These are phyloP conservation scores for Ptychadena robeensis DNA, from an alignment of 2,797 vertebrate species.

Conservation along the genomic window DNA sequence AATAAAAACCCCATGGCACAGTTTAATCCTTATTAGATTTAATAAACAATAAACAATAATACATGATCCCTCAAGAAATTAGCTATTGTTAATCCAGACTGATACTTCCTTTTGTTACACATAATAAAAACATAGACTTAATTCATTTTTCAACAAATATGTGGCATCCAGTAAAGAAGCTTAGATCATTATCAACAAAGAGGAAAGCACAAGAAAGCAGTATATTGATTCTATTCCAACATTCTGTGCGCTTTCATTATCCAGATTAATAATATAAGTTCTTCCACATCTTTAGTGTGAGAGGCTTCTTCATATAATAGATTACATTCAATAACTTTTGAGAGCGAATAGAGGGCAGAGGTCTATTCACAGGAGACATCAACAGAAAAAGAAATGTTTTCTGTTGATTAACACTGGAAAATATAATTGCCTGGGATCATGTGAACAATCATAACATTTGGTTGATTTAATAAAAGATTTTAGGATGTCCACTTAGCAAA, in stretches of 20 bases:
- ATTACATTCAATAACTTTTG: slow-evolving; percentile 32
- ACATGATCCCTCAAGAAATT: background rate
- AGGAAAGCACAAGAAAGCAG: background rate
- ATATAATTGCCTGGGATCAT: background rate
- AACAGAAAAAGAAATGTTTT: slow-evolving; percentile 3
- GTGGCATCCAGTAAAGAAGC: background rate
- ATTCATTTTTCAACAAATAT: slow-evolving; percentile 6
- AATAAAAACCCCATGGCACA: background rate
- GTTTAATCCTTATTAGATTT: background rate
- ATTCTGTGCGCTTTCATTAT: slow-evolving; percentile 12
- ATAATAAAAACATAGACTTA: background rate
- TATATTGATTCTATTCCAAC: background rate
- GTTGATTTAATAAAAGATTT: too few species aligned
- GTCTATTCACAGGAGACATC: background rate
- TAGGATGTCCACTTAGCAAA: too few species aligned
- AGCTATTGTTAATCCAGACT: background rate
- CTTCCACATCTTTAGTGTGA: slow-evolving; percentile 8
- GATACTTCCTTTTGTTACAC: background rate
- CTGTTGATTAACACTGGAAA: background rate
- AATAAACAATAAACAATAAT: background rate
- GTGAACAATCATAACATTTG: background rate
- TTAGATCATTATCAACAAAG: slow-evolving; percentile 4
- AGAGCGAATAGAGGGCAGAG: background rate
- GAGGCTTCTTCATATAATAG: slow-evolving; percentile 29
- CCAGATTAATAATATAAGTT: slow-evolving; percentile 29